Evolutionary conservation across 2,113 vertebrate species (phyloP), one percentile per base, ranked within the genome.

Genomic region (Apus apus): DNA sequence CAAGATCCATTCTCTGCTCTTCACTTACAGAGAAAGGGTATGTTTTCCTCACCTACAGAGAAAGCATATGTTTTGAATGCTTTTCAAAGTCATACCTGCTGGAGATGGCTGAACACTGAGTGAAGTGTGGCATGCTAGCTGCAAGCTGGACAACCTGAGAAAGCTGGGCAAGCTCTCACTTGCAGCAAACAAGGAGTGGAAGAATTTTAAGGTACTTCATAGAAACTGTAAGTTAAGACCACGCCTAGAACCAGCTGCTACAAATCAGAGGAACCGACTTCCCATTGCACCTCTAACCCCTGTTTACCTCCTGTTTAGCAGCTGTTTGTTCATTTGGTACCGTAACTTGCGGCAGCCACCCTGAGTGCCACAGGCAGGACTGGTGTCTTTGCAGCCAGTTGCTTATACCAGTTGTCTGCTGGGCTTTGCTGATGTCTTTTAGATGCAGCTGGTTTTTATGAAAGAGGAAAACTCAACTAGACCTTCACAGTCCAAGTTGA

Each of bases 271-370:
- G 15, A 74, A 19, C 2, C 50, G 25, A 29, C 1, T 11, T 16
- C 29, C 40, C 23, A 6, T 0, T 1, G 13, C 16, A 21, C 8
- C 32, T 66, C 72, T 17, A 14, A 26, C 0, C 12, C 11, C 15
- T 25, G 11, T 8, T 53, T 13, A 15, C 11, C 51, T 53, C 22
- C 22, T 12, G 8, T 50, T 8, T 50, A 90, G 36, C 36, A n/a
- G 17, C 16, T 40, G 46, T 45, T 36, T 62, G 16, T 38, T 19
- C 6, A 16, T 16, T 11, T 40, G 36, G 21, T 70, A 15, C 25
- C 2, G 1, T 3, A 61, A 57, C 18, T 45, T 27, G 5, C 2
- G 8, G 36, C 50, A 75, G 26, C 27, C 38, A 36, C 4, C 0
- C 8, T 26, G 54, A 25, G 17, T 26, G 13, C 27, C 79, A 43